phyloP scores from a whole-genome alignment of 2,888 invertebrate species.

The Chloroclysta siterata region DNA sequence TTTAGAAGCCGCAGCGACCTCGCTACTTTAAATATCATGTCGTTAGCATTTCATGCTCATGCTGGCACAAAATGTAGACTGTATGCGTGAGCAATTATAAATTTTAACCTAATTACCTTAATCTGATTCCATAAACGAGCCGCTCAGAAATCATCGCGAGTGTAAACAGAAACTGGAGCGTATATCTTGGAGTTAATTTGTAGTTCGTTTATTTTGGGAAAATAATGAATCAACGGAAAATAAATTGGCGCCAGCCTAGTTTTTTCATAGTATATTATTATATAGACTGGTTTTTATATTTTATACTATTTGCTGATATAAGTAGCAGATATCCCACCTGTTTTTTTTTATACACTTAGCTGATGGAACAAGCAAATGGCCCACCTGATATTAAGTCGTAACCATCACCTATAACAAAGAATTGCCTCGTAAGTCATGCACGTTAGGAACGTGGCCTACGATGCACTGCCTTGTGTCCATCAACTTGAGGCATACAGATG shows the following conservation, averaged over 20 bases:
- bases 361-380: too few species aligned
- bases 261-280: too few species aligned
- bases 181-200: conserved; percentile 26
- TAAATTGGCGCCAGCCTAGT: neutral
- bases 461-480: too few species aligned
- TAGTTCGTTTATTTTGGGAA: conserved; percentile 5
- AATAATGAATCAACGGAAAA: neutral
- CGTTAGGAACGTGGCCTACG: too few species aligned
- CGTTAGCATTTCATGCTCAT: conserved; percentile 63
- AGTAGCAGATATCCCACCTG: too few species aligned
- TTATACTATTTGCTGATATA: too few species aligned
- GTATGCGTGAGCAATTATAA: conserved; percentile 60
- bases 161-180: conserved; percentile 41
- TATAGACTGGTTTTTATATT: too few species aligned
- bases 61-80: conserved; percentile 54
- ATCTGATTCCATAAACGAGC: conserved; percentile 46
- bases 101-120: conserved; percentile 59
- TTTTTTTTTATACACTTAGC: too few species aligned
- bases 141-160: conserved; percentile 44
- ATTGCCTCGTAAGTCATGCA: too few species aligned
- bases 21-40: conserved; percentile 58
- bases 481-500: too few species aligned
- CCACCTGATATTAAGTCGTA: too few species aligned
- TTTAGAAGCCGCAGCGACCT: conserved; percentile 44
- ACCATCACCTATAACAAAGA: too few species aligned